Conservation (phyloP, 1,140 invertebrate genomes). For the Leptopilina clavipes region DNA sequence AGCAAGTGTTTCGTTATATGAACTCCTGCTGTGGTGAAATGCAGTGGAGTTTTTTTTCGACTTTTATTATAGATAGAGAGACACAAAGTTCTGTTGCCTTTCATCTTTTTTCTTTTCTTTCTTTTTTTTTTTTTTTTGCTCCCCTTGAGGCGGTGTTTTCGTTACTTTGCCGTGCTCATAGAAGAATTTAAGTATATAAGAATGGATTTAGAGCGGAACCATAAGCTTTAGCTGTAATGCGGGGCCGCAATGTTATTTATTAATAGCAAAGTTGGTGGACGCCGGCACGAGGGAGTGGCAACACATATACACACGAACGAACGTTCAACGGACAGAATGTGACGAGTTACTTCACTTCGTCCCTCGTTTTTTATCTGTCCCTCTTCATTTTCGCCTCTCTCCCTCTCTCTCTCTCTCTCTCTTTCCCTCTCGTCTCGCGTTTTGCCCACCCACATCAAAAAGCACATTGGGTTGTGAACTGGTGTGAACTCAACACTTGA, state of each 20-base stretch:
- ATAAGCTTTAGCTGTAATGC: slow-evolving; percentile 43
- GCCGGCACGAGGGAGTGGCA: slow-evolving; percentile 46
- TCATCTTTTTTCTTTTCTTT: neutral
- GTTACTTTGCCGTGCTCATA: neutral
- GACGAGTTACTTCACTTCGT: slow-evolving; percentile 43
- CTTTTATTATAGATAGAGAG: neutral
- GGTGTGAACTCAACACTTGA: slow-evolving; percentile 33
- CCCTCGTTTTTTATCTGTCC: slow-evolving; percentile 32
- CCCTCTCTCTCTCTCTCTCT: neutral
- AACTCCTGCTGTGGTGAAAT: slow-evolving; percentile 6
- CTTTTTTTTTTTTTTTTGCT: neutral
- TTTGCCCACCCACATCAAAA: slow-evolving; percentile 33
- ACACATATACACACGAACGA: slow-evolving; percentile 36
- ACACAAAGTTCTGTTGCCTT: neutral
- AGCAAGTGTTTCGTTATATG: slow-evolving; percentile 16
- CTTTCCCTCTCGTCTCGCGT: neutral
- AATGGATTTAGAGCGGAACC: slow-evolving; percentile 39
- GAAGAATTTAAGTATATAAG: slow-evolving; percentile 29
- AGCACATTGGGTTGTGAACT: slow-evolving; percentile 15
- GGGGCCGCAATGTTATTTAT: slow-evolving; percentile 49
- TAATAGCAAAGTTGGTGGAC: slow-evolving; percentile 51
- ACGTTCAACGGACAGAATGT: slow-evolving; percentile 40
- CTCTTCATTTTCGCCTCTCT: slow-evolving; percentile 39
- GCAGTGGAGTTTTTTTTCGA: neutral
- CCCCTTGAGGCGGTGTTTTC: neutral